phyloP scores from a whole-genome alignment of 2,797 vertebrate species.

The Meda fulgida region DNA sequence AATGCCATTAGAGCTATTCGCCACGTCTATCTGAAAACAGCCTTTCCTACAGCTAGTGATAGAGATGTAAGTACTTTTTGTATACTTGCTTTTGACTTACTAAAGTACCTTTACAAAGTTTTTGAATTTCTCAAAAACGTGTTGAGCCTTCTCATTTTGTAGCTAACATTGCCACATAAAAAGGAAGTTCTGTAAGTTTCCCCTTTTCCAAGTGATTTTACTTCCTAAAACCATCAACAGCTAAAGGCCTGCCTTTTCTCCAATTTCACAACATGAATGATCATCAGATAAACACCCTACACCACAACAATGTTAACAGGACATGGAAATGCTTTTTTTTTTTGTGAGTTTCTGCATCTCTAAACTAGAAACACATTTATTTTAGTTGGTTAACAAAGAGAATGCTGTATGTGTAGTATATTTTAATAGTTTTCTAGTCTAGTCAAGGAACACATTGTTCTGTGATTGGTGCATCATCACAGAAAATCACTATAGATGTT shows the following conservation, averaged over 20 bases:
- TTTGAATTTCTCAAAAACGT: not conserved
- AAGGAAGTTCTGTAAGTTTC: conserved; percentile 43
- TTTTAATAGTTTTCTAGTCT: not conserved
- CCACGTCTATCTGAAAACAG: conserved; percentile 84
- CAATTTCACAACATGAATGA: conserved; percentile 10
- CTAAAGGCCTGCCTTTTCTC: conserved; percentile 5
- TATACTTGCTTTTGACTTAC: not conserved
- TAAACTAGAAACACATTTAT: not conserved
- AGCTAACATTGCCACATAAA: conserved; percentile 6
- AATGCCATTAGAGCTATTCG: conserved; percentile 89
- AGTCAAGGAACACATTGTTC: not conserved
- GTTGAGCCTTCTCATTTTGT: not conserved
- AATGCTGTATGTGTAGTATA: not conserved
- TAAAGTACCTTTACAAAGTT: no score
- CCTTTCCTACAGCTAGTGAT: conserved; percentile 84
- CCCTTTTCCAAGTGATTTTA: conserved; percentile 37
- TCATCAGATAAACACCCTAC: not conserved
- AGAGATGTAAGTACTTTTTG: conserved; percentile 79
- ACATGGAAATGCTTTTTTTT: not conserved
- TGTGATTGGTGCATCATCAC: not conserved
- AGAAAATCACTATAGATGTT: not conserved
- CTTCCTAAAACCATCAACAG: conserved; percentile 39
- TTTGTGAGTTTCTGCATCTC: not conserved
- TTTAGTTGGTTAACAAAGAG: no score
- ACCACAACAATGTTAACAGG: not conserved